phyloP scores from a whole-genome alignment of 1,140 invertebrate genomes.

The Euwallacea similis region DNA sequence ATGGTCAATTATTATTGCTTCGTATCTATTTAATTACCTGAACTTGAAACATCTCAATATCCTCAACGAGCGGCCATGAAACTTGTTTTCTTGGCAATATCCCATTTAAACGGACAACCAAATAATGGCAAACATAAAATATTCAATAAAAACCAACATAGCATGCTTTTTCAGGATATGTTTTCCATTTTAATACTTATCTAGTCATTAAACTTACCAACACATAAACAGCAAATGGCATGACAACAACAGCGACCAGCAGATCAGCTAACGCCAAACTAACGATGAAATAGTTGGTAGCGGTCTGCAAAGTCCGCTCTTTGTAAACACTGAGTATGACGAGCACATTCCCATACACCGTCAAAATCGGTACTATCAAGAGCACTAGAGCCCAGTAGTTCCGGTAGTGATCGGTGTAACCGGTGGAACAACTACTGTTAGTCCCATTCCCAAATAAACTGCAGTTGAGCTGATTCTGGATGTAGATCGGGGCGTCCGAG shows the following conservation, averaged over 20 bases:
- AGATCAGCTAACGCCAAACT: slow-evolving; percentile 96
- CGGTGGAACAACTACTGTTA: slow-evolving; percentile 41
- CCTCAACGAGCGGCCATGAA: no score
- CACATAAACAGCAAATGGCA: slow-evolving; percentile 97
- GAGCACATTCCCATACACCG: slow-evolving; percentile 94
- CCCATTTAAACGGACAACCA: no score
- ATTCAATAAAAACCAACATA: no score
- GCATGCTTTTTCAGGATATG: no score
- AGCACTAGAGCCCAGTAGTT: slow-evolving; percentile 61
- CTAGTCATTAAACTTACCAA: slow-evolving; percentile 24
- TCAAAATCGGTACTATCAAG: slow-evolving; percentile 89
- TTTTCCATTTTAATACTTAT: background rate
- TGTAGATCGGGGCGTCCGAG: slow-evolving; percentile 32
- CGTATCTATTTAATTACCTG: no score
- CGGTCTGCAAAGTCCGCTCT: slow-evolving; percentile 88
- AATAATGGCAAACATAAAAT: no score
- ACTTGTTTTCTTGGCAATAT: no score
- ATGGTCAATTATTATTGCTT: no score
- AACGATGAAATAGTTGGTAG: slow-evolving; percentile 98
- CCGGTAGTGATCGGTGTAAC: slow-evolving; percentile 15
- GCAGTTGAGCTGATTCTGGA: slow-evolving; percentile 45
- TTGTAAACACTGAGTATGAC: slow-evolving; percentile 93
- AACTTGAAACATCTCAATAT: no score
- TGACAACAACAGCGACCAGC: slow-evolving; percentile 93
- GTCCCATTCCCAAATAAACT: slow-evolving; percentile 42